Base-by-base conservation (phyloP, 2,888 invertebrate species). In the Philhelius pedissequus region DNA sequence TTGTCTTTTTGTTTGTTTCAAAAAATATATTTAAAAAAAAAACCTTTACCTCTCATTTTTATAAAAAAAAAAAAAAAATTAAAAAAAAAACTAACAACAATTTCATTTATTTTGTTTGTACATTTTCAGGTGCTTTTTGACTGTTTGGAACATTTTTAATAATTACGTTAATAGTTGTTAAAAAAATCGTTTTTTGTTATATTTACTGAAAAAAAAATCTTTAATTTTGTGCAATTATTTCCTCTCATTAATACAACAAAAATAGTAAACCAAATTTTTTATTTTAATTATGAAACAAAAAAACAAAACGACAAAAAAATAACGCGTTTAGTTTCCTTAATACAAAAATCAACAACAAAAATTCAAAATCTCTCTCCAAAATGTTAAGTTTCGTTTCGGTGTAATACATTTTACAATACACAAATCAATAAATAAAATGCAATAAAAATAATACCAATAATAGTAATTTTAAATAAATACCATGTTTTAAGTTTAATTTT, bases 131-230 rank as follows among this genome's bases (percentile, higher is more conserved):
- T 91, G 91, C 91, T 91, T 91, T 90, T 91, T 91, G 91, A 91
- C 90, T 90, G 91, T 91, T 91, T 91, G 91, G 91, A 91, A 91
- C 90, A 90, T 90, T 90, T 90, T 90, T 90, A 90, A 90, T 90
- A 89, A 90, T 90, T 90, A 91, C 90, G 90, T 90, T 90, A 90
- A 90, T 90, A 90, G 91, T 91, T 90, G 90, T 90, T 90, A 90
- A 90, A 80, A 89, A 90, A 89, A 88, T 88, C 88, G 87, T 88
- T 89, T 89, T 89, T 87, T 89, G 89, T 90, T 91, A 89, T 89
- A 89, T 89, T 91, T 90, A 90, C 90, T 89, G 90, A 90, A 90
- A 90, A 90, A 89, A 74, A 73, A 74, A 52, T 80, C 71, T 35
- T 84, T 76, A 84, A 64, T 64, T 80, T 84, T 84, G 80, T 84